phyloP scores from a whole-genome alignment of 2,797 vertebrate species.

The Benthosema pterotum region DNA sequence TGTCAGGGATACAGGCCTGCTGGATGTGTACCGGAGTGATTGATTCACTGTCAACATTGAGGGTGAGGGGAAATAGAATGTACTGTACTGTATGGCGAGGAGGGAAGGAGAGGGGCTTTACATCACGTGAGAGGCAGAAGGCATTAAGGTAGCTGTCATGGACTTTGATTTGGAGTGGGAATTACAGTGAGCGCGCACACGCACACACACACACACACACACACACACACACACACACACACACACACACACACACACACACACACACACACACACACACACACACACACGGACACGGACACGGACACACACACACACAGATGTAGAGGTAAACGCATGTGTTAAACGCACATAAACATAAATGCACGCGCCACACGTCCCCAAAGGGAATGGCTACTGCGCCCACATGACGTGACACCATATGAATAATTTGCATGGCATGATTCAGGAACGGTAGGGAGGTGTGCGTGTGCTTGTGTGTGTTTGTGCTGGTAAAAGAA shows the following conservation, averaged over 20 bases:
- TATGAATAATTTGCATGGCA: slow-evolving; percentile 72
- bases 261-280: neutral
- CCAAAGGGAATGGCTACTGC: slow-evolving; percentile 56
- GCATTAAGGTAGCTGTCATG: slow-evolving; percentile 76
- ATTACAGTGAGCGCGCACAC: slow-evolving; percentile 51
- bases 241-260: slow-evolving; percentile 30
- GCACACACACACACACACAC: slow-evolving; percentile 34
- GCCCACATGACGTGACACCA: slow-evolving; percentile 67
- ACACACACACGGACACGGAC: neutral
- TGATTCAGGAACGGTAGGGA: slow-evolving; percentile 49
- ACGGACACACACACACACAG: neutral
- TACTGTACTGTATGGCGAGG: slow-evolving; percentile 49
- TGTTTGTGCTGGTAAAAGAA: slow-evolving; percentile 47
- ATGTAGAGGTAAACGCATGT: too few relatives aligned
- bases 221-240: slow-evolving; percentile 51
- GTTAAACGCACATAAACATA: neutral
- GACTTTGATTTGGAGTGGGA: slow-evolving; percentile 79
- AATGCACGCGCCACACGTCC: slow-evolving; percentile 32
- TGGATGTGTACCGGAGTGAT: slow-evolving; percentile 55
- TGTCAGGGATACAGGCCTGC: slow-evolving; percentile 65
- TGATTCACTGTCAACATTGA: slow-evolving; percentile 59
- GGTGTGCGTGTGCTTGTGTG: too few relatives aligned
- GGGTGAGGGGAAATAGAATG: slow-evolving; percentile 46
- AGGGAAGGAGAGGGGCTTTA: slow-evolving; percentile 52
- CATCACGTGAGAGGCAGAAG: slow-evolving; percentile 70